Evolutionary conservation across 2,113 vertebrate species (phyloP).

Genomic region (Pampusana beccarii): DNA sequence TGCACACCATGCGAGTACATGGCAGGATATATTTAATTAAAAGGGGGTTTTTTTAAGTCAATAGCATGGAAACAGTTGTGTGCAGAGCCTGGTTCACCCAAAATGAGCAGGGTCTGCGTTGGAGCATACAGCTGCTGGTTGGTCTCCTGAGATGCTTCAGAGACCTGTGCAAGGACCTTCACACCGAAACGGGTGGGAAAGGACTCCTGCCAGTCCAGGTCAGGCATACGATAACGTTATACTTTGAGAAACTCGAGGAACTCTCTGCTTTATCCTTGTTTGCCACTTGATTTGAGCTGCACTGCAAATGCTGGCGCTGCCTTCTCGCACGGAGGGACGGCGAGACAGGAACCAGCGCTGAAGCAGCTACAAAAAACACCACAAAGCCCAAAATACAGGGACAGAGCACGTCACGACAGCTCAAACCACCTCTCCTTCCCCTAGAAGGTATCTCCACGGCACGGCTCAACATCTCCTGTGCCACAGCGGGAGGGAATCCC

Average conservation of each 20-base stretch:
- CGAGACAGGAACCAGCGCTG: background rate
- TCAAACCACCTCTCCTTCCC: background rate
- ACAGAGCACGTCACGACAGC: rapidly evolving
- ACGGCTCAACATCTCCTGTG: background rate
- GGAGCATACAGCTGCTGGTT: background rate
- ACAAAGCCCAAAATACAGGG: background rate
- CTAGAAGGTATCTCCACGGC: background rate
- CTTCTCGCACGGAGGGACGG: rapidly evolving
- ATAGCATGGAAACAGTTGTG: background rate
- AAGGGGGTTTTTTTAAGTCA: rapidly evolving
- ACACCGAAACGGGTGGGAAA: rapidly evolving
- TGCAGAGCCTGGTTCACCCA: background rate
- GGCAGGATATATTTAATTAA: background rate
- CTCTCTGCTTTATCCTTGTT: background rate
- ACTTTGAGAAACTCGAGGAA: background rate
- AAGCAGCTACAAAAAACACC: background rate
- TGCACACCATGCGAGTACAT: background rate
- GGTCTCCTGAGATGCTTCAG: background rate
- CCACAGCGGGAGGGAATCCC: background rate
- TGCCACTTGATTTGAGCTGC: background rate
- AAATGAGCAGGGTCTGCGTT: rapidly evolving
- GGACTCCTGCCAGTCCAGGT: background rate
- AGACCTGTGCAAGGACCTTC: background rate
- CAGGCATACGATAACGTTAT: rapidly evolving
- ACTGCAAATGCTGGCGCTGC: rapidly evolving